These are phyloP conservation scores for Macrostomum lignano DNA, from an alignment of 1,140 invertebrate genomes.

Conservation along the genomic window DNA sequence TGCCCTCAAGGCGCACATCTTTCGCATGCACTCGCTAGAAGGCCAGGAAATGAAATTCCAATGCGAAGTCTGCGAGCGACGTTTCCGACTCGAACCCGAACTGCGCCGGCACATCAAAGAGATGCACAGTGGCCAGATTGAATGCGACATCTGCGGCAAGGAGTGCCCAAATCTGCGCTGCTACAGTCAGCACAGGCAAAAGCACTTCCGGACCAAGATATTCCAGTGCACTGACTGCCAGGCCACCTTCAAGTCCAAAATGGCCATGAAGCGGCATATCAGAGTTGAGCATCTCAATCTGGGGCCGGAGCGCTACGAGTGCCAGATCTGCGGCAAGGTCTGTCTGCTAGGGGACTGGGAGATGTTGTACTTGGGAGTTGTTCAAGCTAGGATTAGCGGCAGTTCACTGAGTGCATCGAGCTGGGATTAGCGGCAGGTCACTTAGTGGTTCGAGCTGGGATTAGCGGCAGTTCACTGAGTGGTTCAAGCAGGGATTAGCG, in stretches of 20 bases:
- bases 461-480: no score
- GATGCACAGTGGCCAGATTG: not conserved
- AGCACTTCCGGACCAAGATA: conserved; percentile 3
- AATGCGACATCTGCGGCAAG: conserved; percentile 5
- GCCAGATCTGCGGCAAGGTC: conserved; percentile 6
- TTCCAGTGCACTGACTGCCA: conserved; percentile 5
- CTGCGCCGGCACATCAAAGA: conserved; percentile 3
- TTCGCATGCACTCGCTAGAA: not conserved
- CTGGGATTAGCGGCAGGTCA: no score
- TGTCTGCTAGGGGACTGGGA: no score
- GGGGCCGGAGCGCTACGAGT: conserved; percentile 5
- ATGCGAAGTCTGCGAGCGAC: conserved; percentile 1
- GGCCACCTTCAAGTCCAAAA: conserved; percentile 1
- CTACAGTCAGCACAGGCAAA: conserved; percentile 4
- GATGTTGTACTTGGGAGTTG: no score
- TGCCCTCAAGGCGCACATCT: not conserved
- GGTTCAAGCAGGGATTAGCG: no score
- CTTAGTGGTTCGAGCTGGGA: no score
- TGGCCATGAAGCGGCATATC: conserved; percentile 5
- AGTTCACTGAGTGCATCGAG: no score
- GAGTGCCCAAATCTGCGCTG: conserved; percentile 1
- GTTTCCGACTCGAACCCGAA: not conserved
- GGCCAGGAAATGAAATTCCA: not conserved
- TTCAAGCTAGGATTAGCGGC: no score
- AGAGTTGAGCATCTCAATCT: conserved; percentile 4